These are phyloP conservation scores for Molossus molossus DNA, from an alignment of 2,797 vertebrate genomes.

Conservation along the genomic window DNA sequence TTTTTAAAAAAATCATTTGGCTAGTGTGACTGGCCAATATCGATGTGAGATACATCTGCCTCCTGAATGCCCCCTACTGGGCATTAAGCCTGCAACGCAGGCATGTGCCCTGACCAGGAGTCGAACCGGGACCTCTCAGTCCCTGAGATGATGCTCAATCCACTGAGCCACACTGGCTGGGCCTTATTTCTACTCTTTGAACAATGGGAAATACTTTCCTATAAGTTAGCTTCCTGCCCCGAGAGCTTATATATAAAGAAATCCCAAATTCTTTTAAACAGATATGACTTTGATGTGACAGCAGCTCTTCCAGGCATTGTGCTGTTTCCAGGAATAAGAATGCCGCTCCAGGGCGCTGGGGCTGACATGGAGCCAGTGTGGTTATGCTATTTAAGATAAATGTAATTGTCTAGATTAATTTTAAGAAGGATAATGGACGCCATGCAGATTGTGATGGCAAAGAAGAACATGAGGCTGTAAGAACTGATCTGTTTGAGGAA, in stretches of 20 bases:
- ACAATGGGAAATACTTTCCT: neutral
- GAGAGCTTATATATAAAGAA: neutral
- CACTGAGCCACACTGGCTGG: too few species aligned
- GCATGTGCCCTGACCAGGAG: too few species aligned
- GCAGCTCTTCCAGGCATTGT: neutral
- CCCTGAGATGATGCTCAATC: too few species aligned
- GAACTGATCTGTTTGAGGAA: constrained; percentile 50
- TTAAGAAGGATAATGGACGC: neutral
- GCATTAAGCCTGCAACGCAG: too few species aligned
- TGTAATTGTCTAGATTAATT: neutral
- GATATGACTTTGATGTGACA: neutral
- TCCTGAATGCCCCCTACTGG: too few species aligned
- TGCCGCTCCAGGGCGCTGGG: neutral
- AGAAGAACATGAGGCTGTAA: neutral
- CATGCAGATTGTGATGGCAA: neutral
- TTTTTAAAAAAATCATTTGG: constrained; percentile 2
- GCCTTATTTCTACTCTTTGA: constrained; percentile 4
- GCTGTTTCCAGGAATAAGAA: neutral
- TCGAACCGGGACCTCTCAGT: too few species aligned
- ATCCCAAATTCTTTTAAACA: neutral
- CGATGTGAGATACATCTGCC: too few species aligned
- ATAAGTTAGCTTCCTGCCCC: neutral
- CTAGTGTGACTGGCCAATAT: neutral
- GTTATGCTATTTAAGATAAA: neutral
- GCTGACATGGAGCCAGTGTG: neutral